A percentile compares a stretch with the other conserved stretches of the same genome.
Evolutionary conservation across 2,888 invertebrate genomes (phyloP).

Genomic region (Atrina japonica): DNA sequence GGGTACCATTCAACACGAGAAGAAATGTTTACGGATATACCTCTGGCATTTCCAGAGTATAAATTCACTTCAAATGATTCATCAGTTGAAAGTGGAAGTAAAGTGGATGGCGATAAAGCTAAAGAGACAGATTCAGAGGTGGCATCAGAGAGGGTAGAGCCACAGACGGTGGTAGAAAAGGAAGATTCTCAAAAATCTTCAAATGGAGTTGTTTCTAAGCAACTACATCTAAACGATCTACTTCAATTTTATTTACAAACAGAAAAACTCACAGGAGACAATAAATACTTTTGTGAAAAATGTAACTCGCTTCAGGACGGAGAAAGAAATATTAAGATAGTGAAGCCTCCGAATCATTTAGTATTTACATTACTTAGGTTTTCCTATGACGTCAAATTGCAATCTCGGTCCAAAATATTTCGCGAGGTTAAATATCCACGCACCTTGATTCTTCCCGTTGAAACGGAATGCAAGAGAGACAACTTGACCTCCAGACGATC

Average conservation of each 20-base stretch:
- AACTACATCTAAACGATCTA: slow-evolving; percentile 86
- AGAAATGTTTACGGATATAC: slow-evolving; percentile 90
- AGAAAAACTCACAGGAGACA: slow-evolving; percentile 90
- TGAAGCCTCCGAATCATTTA: slow-evolving; percentile 88
- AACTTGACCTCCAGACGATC: slow-evolving; percentile 34
- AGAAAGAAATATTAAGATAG: slow-evolving; percentile 86
- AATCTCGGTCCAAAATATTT: slow-evolving; percentile 89
- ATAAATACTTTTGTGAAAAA: slow-evolving; percentile 90
- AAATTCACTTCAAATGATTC: slow-evolving; percentile 48
- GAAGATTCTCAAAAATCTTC: background rate
- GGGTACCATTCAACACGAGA: slow-evolving; percentile 87
- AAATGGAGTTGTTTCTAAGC: slow-evolving; percentile 30
- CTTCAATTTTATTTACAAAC: slow-evolving; percentile 89
- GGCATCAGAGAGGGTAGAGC: background rate
- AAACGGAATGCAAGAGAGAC: slow-evolving; percentile 12
- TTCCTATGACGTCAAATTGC: slow-evolving; percentile 86
- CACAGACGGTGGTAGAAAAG: background rate
- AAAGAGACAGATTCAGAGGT: too few relatives aligned
- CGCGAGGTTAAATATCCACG: slow-evolving; percentile 81
- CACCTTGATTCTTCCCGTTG: slow-evolving; percentile 75
- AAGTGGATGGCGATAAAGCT: slow-evolving; percentile 15
- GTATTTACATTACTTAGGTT: slow-evolving; percentile 92
- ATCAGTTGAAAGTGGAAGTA: slow-evolving; percentile 52
- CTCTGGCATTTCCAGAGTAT: slow-evolving; percentile 79
- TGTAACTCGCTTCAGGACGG: slow-evolving; percentile 90